A percentile compares a stretch with the other conserved stretches of the same genome.
phyloP scores from a whole-genome alignment of 2,888 invertebrate genomes.

The Melinaea menophilus region DNA sequence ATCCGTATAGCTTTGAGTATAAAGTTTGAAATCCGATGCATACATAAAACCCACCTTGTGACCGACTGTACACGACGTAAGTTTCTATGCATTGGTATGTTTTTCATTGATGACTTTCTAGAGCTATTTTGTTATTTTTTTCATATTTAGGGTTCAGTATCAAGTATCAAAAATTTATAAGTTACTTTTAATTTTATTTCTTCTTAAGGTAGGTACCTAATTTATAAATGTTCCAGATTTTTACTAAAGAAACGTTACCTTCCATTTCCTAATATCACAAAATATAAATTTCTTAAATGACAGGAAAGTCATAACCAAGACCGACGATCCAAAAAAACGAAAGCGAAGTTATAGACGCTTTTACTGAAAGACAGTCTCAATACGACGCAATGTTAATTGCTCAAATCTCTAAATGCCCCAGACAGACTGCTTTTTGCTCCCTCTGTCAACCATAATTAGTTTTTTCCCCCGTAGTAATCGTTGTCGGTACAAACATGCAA shows the following conservation, averaged over 20 bases:
- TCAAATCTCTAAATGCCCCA: slow-evolving; percentile 38
- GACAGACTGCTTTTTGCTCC: slow-evolving; percentile 42
- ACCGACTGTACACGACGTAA: slow-evolving; percentile 25
- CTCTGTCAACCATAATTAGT: slow-evolving; percentile 67
- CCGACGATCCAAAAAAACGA: slow-evolving; percentile 16
- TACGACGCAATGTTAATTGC: slow-evolving; percentile 37
- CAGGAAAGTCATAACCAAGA: slow-evolving; percentile 9
- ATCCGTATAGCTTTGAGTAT: slow-evolving; percentile 12
- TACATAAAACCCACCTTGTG: slow-evolving; percentile 15
- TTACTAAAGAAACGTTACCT: slow-evolving; percentile 10
- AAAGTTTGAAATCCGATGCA: slow-evolving; percentile 19
- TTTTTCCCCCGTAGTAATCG: slow-evolving; percentile 65
- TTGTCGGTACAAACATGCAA: slow-evolving; percentile 66
- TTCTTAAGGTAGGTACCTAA: no score
- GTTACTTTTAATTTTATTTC: no score
- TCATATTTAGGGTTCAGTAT: no score
- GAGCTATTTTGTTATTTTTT: no score
- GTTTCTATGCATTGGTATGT: slow-evolving; percentile 34
- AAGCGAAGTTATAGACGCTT: slow-evolving; percentile 25
- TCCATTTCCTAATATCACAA: not conserved
- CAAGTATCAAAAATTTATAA: no score
- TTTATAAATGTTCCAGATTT: no score
- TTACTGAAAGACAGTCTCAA: slow-evolving; percentile 29
- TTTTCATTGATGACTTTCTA: slow-evolving; percentile 35
- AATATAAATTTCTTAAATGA: not conserved